Evolutionary conservation across 2,797 vertebrate species (phyloP).

Genomic region (Dendrocincla fuliginosa): DNA sequence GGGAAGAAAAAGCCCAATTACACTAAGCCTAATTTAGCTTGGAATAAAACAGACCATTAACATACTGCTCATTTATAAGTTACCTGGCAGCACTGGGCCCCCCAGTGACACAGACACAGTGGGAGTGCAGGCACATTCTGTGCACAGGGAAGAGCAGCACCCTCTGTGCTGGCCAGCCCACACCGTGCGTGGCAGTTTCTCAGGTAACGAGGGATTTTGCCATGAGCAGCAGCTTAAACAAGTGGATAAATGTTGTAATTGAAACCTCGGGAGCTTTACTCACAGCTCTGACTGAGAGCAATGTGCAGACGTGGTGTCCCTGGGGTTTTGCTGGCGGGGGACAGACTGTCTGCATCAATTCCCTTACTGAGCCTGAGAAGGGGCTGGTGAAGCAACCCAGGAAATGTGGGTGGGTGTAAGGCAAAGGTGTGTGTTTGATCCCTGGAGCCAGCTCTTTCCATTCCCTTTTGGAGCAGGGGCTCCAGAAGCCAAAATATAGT

Average conservation of each 20-base stretch:
- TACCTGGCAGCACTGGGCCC: neutral
- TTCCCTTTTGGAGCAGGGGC: neutral
- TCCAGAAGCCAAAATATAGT: neutral
- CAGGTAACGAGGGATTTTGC: slow-evolving; percentile 45
- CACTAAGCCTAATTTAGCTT: neutral
- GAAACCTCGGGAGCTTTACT: neutral
- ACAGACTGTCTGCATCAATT: neutral
- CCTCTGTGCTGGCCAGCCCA: neutral
- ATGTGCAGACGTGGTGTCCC: neutral
- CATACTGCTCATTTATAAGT: neutral
- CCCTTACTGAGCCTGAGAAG: neutral
- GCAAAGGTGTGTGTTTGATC: neutral
- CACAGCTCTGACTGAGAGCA: rapidly evolving
- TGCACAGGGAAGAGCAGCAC: neutral
- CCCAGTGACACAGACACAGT: rapidly evolving
- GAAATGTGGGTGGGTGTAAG: neutral
- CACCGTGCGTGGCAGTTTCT: neutral
- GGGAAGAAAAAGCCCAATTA: rapidly evolving
- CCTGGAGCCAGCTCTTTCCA: neutral
- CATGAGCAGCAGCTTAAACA: slow-evolving; percentile 37
- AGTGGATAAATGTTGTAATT: neutral
- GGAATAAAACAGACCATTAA: neutral
- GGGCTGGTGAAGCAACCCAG: neutral
- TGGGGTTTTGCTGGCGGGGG: neutral
- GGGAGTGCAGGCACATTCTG: neutral